A percentile compares a stretch with the other conserved stretches of the same genome.
Evolutionary conservation across 2,797 vertebrate genomes (phyloP).

Genomic region (Heliangelus exortis): DNA sequence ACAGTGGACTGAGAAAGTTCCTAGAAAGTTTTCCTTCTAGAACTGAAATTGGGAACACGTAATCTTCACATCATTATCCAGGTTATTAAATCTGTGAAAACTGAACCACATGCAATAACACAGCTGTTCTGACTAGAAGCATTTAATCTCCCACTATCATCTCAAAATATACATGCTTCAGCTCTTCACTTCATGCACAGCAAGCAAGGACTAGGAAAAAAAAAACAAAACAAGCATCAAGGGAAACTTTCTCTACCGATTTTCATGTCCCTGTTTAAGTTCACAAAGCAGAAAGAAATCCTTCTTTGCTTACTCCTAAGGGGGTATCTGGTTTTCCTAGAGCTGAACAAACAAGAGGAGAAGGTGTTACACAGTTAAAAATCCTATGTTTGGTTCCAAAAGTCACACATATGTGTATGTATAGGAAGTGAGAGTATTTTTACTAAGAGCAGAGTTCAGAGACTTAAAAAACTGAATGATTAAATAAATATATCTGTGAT

Average conservation of each 20-base stretch:
- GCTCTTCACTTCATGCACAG: not conserved
- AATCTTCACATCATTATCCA: not conserved
- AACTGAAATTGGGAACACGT: not conserved
- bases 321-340: not conserved
- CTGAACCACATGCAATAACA: not conserved
- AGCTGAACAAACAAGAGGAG: not conserved
- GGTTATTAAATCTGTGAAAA: constrained; percentile 15
- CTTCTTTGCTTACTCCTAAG: not conserved
- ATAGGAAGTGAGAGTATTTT: not conserved
- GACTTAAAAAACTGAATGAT: not conserved
- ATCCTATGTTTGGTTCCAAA: not conserved
- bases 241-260: not conserved
- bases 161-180: not conserved
- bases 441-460: not conserved
- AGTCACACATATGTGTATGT: not conserved
- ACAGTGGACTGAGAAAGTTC: not conserved
- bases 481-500: not conserved
- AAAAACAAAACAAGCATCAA: not conserved
- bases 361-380: not conserved
- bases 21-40: constrained; percentile 15
- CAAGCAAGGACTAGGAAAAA: not conserved
- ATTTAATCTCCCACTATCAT: not conserved
- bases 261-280: not conserved
- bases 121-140: not conserved
- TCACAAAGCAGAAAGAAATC: not conserved